A percentile compares a stretch with the other conserved stretches of the same genome.
phyloP scores from a whole-genome alignment of 2,797 vertebrate genomes.

The Falco rusticolus region DNA sequence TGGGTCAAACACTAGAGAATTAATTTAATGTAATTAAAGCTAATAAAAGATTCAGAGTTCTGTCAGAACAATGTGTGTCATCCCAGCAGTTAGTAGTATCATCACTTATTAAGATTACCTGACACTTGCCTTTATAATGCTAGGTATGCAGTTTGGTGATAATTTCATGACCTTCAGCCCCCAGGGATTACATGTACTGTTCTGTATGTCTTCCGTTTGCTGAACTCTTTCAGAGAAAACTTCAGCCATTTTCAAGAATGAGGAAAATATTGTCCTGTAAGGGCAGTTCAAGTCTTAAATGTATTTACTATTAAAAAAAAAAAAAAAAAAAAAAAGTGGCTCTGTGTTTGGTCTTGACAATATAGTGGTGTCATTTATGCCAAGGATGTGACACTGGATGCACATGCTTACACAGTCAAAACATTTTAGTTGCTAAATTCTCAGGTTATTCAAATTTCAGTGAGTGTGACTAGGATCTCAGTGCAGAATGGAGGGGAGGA shows the following conservation, averaged over 20 bases:
- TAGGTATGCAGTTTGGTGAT: not conserved
- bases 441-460: not conserved
- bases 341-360: not conserved
- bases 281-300: not conserved
- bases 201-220: not conserved
- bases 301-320: not conserved
- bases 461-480: not conserved
- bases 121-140: not conserved
- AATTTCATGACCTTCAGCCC: not conserved
- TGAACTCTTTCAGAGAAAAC: not conserved
- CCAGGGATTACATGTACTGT: not conserved
- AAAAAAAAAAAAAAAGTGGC: not conserved
- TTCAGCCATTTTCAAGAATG: not conserved
- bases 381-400: not conserved
- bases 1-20: constrained; percentile 16
- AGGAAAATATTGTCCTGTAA: not conserved
- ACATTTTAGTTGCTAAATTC: not conserved
- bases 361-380: not conserved
- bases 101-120: not conserved
- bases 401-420: not conserved
- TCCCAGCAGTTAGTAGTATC: not conserved
- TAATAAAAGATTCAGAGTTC: constrained; percentile 25
- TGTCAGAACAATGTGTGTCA: constrained; percentile 2
- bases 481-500: not conserved
- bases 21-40: constrained; percentile 32